Evolutionary conservation across 2,113 vertebrate species (phyloP), one percentile per base, ranked within the genome.

Genomic region (Oryzias woworae): DNA sequence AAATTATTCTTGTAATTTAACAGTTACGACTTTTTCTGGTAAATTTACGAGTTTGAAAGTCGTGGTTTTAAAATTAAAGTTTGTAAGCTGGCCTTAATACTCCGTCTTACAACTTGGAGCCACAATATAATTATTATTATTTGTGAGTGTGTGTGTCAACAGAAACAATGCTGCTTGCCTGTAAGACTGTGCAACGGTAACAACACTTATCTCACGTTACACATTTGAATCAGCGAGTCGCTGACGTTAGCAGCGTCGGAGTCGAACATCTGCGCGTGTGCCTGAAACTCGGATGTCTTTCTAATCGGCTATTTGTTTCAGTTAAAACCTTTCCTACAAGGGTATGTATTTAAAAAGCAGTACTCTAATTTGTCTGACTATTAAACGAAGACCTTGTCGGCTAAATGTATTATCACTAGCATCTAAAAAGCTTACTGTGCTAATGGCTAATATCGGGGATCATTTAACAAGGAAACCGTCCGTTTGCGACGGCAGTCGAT

Each of bases 161-260:
- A n/a, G 0, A 5, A 15, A 14, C 4, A 4, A 20, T 15, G 66
- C 14, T 3, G 3, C 7, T 24, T 55, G 4, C 66, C 71, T 62
- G 67, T 23, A 14, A 79, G 67, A 26, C 58, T 0, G 0, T 1
- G 2, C 0, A 4, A 13, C 8, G 66, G 71, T 59, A 2, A 31
- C 0, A 54, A 4, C 3, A 4, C 0, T 3, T 2, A 0, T 0
- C 4, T 1, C 0, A 1, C 0, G 2, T 15, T 17, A 22, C 4
- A 1, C 1, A 8, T 3, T 13, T 2, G 14, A 5, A 28, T 42
- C 22, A 22, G 31, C 23, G 46, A 15, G 22, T 44, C 52, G 68
- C 50, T 52, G 55, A 42, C 17, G 43, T 58, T 78, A 59, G 56
- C 12, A 13, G 12, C 3, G 53, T 2, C 17, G 24, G 17, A 58